phyloP scores from a whole-genome alignment of 2,888 invertebrate genomes.

The Cantharis rufa region DNA sequence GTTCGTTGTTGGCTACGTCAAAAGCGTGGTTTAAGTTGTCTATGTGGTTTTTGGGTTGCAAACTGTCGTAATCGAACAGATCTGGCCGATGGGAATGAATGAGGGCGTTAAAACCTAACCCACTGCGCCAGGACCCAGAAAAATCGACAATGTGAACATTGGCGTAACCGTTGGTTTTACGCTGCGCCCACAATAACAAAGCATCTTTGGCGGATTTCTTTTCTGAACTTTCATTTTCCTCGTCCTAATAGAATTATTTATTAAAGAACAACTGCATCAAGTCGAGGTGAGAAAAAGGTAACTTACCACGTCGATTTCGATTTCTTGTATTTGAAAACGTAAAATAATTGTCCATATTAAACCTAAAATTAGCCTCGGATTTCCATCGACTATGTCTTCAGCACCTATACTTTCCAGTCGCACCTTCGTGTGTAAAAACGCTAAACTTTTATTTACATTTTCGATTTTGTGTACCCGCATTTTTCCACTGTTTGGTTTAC shows the following conservation, averaged over 20 bases:
- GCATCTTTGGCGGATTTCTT: conserved; percentile 99
- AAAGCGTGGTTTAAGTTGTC: conserved; percentile 98
- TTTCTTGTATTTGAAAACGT: conserved; percentile 98
- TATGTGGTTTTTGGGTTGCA: conserved; percentile 83
- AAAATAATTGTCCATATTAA: conserved; percentile 99
- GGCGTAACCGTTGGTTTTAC: conserved; percentile 94
- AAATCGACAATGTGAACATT: conserved; percentile 89
- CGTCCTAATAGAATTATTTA: conserved; percentile 65
- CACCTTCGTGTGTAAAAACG: conserved; percentile 95
- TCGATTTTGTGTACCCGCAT: conserved; percentile 99
- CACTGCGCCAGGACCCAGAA: conserved; percentile 92
- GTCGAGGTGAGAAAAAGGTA: neutral
- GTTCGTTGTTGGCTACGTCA: conserved; percentile 88
- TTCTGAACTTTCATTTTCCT: conserved; percentile 95
- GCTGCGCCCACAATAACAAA: conserved; percentile 95
- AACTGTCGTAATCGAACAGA: conserved; percentile 82
- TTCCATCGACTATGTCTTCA: conserved; percentile 98
- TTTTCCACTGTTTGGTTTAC: conserved; percentile 92
- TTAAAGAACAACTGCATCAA: neutral
- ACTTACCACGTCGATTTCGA: conserved; percentile 93
- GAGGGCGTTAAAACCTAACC: conserved; percentile 97
- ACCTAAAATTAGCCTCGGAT: conserved; percentile 94
- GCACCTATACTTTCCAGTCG: conserved; percentile 98
- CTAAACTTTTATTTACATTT: conserved; percentile 96
- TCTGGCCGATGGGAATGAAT: conserved; percentile 98